Evolutionary conservation across 1,140 invertebrate genomes (phyloP), one percentile per base, ranked within the genome.

Genomic region (Drosophila arizonae): DNA sequence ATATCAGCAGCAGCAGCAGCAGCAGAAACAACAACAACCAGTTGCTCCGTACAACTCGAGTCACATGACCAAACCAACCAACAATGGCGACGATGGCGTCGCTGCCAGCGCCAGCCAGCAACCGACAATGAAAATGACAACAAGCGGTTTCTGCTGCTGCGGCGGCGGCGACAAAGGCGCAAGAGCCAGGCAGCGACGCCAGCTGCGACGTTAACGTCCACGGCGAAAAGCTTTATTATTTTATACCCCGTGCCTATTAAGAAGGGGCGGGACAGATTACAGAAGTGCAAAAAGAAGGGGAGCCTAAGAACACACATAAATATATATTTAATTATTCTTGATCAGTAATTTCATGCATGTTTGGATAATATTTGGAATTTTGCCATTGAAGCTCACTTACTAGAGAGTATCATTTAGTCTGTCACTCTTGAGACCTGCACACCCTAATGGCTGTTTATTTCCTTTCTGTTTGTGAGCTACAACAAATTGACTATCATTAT

Each of bases 1-100:
- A 41, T 43, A 41, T 52, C 74, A 54, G 57, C 62, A 60, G 50
- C 26, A 28, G 24, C 54, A 70, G 8, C 51, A 30, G 21, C 46
- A 66, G 13, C 60, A 52, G 51, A 46, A 79, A 60, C 63, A 80
- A 80, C 61, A 84, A 79, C 82, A 87, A 87, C 84, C 79, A 87
- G 82, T 87, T 87, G 79, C 84, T 87, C 79, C 84, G 87, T 87
- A 72, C 81, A 87, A 88, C 36, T 39, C 76, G 82, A 87, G 82
- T 87, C 82, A 87, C 82, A 87, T 87, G 82, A 87, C 84, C 82
- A 86, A 87, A 87, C 71, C 75, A 63, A 81, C 81, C 81, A 76
- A 85, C 76, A 77, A 81, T 72, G 74, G 54, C 63, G 70, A 63
- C 57, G 69, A 72, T 60, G 71, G 43, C 70, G 75, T 63, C 54